Evolutionary conservation across 2,113 vertebrate genomes (phyloP), one percentile per base, ranked within the genome.

Genomic region (Mixornis gularis): DNA sequence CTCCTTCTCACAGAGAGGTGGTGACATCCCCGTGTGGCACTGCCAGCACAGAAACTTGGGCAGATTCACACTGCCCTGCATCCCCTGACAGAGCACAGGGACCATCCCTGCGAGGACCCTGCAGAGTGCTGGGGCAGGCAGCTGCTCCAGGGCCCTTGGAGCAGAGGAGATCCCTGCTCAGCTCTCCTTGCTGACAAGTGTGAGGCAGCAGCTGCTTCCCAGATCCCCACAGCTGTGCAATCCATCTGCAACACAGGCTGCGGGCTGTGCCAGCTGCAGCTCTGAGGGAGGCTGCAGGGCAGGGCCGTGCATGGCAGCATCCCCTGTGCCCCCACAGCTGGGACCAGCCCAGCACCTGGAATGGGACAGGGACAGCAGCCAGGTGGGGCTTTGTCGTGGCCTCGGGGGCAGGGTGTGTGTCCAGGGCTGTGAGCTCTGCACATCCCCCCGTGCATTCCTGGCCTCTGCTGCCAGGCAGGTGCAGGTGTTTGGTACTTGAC

Each of bases 31-130:
- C 2, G 14, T 1, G 26, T 17, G 40, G 7, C 56, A 29, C 52
- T 66, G 59, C 52, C 44, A 66, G 41, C 34, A 10, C 15, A 53
- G 63, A 40, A 36, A 24, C 5, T 1, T 3, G 17, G 59, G 40
- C 38, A 25, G 48, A 8, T 48, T 22, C 48, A 3, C 5, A 1
- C 7, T 29, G 30, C 70, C 32, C 34, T 4, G 1, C 10, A 3
- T 24, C 25, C 64, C n/a, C 2, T 0, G 1, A 2, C 0, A 0
- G 51, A 38, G 11, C 46, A 20, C 17, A 49, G 29, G 12, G 9
- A 48, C 30, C 2, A 1, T 30, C n/a, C 17, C 40, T 0, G 0
- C 0, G 0, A 7, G 53, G 9, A 18, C 7, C 30, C 81, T 58
- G 60, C 44, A 41, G 69, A 1, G 5, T 14, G 59, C 38, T 15